Conservation (phyloP, 2,797 vertebrate species). For the Dryobates pubescens region DNA sequence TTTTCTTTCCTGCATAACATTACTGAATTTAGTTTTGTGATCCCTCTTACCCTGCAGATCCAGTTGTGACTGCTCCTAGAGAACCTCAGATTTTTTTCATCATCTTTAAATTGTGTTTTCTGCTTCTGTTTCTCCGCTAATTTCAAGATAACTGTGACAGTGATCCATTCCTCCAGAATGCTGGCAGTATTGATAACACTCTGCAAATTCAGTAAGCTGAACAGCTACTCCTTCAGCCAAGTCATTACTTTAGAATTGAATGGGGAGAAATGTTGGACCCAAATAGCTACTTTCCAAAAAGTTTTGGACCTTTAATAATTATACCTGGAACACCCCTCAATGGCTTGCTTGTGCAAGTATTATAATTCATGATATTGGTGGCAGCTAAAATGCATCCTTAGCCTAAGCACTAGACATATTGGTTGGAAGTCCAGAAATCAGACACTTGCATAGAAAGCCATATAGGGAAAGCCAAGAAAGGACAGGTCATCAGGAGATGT, state of each 20-base stretch:
- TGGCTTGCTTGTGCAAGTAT: neutral
- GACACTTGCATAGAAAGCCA: neutral
- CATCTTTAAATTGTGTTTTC: neutral
- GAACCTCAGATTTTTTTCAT: neutral
- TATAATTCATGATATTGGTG: neutral
- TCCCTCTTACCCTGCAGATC: neutral
- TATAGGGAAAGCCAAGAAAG: neutral
- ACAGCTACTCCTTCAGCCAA: neutral
- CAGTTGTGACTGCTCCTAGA: neutral
- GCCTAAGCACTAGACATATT: neutral
- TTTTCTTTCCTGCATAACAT: neutral
- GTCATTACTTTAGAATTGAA: neutral
- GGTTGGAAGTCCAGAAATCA: neutral
- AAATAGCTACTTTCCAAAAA: neutral
- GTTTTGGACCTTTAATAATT: neutral
- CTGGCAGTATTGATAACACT: neutral
- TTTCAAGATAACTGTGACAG: slow-evolving; percentile 26
- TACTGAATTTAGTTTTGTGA: neutral
- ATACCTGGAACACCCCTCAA: neutral
- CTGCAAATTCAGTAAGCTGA: neutral
- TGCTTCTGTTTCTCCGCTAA: neutral
- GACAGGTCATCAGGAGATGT: neutral
- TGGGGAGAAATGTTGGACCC: neutral
- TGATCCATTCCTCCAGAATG: slow-evolving; percentile 23
- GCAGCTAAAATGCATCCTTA: neutral